Conservation (phyloP, 2,888 invertebrate species). For the Drosophila antonietae region DNA sequence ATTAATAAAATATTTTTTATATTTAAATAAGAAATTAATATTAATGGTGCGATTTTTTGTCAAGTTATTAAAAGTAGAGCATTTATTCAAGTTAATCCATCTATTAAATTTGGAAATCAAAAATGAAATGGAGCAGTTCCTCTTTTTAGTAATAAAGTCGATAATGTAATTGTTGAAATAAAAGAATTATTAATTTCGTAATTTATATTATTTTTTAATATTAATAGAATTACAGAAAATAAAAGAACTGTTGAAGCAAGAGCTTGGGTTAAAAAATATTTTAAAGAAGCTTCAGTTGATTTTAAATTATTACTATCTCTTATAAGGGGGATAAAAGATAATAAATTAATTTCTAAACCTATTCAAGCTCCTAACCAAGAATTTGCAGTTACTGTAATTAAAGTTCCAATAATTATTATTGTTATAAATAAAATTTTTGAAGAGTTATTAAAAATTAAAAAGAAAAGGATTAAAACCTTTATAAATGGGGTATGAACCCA, state of each 20-base stretch:
- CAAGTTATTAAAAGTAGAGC: constrained; percentile 87
- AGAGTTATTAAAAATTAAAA: constrained; percentile 85
- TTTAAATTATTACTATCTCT: constrained; percentile 85
- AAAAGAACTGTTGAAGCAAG: constrained; percentile 86
- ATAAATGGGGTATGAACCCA: too few relatives aligned
- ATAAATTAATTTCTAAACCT: constrained; percentile 88
- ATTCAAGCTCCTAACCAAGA: constrained; percentile 86
- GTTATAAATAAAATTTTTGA: constrained; percentile 86
- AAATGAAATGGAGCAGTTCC: constrained; percentile 87
- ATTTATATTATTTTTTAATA: constrained; percentile 75
- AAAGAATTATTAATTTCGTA: constrained; percentile 68
- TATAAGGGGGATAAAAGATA: constrained; percentile 87
- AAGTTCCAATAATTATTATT: constrained; percentile 84
- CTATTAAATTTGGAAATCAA: constrained; percentile 87
- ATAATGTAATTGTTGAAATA: constrained; percentile 83
- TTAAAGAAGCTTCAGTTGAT: constrained; percentile 86
- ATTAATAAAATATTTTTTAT: constrained; percentile 84
- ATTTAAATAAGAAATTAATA: constrained; percentile 85
- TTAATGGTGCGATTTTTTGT: constrained; percentile 88
- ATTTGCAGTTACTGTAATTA: constrained; percentile 85
- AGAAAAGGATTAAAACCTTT: too few relatives aligned
- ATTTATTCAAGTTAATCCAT: constrained; percentile 87
- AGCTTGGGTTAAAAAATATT: constrained; percentile 87
- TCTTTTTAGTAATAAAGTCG: constrained; percentile 86
- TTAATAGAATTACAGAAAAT: constrained; percentile 84